Evolutionary conservation across 2,888 invertebrate species (phyloP).

Genomic region (Leucoma salicis): DNA sequence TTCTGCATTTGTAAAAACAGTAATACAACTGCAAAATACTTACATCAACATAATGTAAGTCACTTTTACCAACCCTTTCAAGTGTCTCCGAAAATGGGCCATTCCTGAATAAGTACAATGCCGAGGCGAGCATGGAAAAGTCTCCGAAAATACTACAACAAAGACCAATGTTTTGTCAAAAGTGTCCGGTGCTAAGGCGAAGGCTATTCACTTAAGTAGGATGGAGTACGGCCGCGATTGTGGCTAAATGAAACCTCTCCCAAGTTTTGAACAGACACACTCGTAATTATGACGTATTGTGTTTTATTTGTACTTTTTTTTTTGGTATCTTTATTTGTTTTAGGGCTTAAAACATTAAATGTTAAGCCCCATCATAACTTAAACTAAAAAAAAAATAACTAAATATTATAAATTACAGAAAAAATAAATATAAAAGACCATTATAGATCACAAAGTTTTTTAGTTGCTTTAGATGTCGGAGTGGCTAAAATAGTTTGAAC

Average conservation of each 20-base stretch:
- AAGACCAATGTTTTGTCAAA: slow-evolving; percentile 44
- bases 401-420: too few species aligned
- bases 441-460: too few species aligned
- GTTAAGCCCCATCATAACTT: too few species aligned
- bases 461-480: too few species aligned
- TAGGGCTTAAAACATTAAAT: too few species aligned
- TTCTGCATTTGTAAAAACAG: slow-evolving; percentile 19
- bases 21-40: slow-evolving; percentile 17
- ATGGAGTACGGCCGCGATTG: slow-evolving; percentile 30
- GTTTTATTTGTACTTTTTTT: slow-evolving; percentile 7
- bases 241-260: slow-evolving; percentile 28
- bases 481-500: too few species aligned
- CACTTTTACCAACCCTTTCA: slow-evolving; percentile 43
- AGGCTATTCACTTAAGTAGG: slow-evolving; percentile 41
- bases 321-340: slow-evolving; percentile 7
- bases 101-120: slow-evolving; percentile 43
- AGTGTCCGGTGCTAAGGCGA: slow-evolving; percentile 43
- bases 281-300: slow-evolving; percentile 20
- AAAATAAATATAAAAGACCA: too few species aligned
- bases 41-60: slow-evolving; percentile 30
- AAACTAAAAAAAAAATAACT: too few species aligned
- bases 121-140: slow-evolving; percentile 38
- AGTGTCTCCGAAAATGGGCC: slow-evolving; percentile 47
- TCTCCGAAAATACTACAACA: slow-evolving; percentile 40
- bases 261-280: slow-evolving; percentile 20